Evolutionary conservation across 35 echinoderm and acorn worm genomes (phyloP).

Genomic region (Heliocidaris tuberculata): DNA sequence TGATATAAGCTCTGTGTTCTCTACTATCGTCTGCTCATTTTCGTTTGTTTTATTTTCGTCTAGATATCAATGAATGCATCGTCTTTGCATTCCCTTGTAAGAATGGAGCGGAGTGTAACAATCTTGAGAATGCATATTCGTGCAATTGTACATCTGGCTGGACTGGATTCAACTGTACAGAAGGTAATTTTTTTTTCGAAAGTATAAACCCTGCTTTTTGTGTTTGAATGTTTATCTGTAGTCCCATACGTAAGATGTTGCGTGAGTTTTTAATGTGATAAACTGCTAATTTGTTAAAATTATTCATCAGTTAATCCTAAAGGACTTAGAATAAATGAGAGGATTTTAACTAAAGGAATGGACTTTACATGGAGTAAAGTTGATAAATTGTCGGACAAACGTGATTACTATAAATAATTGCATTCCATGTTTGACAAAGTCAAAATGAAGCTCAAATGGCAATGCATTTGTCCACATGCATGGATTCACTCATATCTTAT

Average conservation of each 20-base stretch:
- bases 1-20: too few relatives aligned
- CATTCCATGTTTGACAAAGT: too few relatives aligned
- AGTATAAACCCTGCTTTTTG: background rate
- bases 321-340: too few relatives aligned
- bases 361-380: too few relatives aligned
- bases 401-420: too few relatives aligned
- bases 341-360: too few relatives aligned
- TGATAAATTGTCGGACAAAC: too few relatives aligned
- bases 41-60: slow-evolving; percentile 15
- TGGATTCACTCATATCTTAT: too few relatives aligned
- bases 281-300: background rate
- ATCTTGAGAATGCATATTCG: slow-evolving; percentile 61
- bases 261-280: background rate
- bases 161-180: slow-evolving; percentile 62
- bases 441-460: too few relatives aligned
- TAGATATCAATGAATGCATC: slow-evolving; percentile 76
- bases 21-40: slow-evolving; percentile 25
- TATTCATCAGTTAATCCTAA: too few relatives aligned
- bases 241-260: background rate
- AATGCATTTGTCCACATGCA: too few relatives aligned
- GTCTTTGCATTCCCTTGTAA: slow-evolving; percentile 54
- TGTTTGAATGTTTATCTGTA: background rate
- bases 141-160: slow-evolving; percentile 68
- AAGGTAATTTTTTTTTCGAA: slow-evolving; percentile 47
- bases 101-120: slow-evolving; percentile 58